A percentile compares a stretch with the other conserved stretches of the same genome.
These are phyloP conservation scores for Leptonema lineaticorne DNA, from an alignment of 1,140 invertebrate genomes.

Conservation along the genomic window DNA sequence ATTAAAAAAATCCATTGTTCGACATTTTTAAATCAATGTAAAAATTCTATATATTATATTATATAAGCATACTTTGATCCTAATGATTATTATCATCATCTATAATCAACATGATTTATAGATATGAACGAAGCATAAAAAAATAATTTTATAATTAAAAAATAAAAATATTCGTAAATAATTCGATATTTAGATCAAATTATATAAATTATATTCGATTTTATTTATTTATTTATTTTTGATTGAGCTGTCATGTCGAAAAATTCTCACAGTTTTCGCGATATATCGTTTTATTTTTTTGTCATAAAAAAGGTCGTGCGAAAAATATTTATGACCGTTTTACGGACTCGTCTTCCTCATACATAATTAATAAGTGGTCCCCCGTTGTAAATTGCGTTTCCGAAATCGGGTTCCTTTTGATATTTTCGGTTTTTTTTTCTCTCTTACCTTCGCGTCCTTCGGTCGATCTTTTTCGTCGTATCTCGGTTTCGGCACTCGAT, in stretches of 20 bases:
- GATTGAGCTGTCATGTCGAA: neutral
- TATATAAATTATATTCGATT: neutral
- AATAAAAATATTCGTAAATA: no score
- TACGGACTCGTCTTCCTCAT: conserved; percentile 28
- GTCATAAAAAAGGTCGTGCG: conserved; percentile 34
- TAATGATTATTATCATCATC: no score
- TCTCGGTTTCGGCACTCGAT: no score
- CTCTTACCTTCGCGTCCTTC: no score
- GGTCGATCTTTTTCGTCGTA: no score
- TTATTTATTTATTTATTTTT: neutral
- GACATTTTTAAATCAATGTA: no score
- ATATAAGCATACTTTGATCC: no score
- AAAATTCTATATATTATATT: no score
- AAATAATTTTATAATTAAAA: no score
- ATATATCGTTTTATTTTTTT: neutral
- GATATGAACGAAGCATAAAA: no score
- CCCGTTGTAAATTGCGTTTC: conserved; percentile 31
- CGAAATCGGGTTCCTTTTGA: conserved; percentile 24
- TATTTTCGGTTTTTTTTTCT: conserved; percentile 22
- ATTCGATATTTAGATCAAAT: neutral
- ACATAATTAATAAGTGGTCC: conserved; percentile 36
- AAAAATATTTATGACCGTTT: conserved; percentile 24
- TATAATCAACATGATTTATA: no score
- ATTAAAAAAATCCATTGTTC: neutral
- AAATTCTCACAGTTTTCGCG: conserved; percentile 4